phyloP scores from a whole-genome alignment of 2,888 invertebrate species.

The Terebella lapidaria region DNA sequence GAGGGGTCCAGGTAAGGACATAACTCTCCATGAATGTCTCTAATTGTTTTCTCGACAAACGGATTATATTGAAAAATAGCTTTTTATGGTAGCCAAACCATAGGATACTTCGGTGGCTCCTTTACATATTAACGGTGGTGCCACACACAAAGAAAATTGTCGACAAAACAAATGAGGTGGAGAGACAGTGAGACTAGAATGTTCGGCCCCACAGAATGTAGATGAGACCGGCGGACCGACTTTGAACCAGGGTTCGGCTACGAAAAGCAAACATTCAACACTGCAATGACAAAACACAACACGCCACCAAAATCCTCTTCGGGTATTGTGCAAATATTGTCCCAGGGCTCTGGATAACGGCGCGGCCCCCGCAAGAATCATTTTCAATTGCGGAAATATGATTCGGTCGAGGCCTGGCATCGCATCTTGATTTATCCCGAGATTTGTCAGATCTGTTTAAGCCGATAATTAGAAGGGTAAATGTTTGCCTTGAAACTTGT shows the following conservation, averaged over 20 bases:
- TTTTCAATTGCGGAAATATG: neutral
- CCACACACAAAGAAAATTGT: too few species aligned
- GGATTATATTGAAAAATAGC: too few species aligned
- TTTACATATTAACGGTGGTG: too few species aligned
- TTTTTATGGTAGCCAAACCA: too few species aligned
- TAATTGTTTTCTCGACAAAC: too few species aligned
- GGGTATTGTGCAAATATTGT: neutral
- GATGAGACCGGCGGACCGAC: neutral
- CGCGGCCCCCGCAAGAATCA: neutral
- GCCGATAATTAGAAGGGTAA: neutral
- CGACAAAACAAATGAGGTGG: too few species aligned
- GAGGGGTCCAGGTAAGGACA: slow-evolving; percentile 14
- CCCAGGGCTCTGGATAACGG: too few species aligned
- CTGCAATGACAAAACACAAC: too few species aligned
- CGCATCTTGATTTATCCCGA: neutral
- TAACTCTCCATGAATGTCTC: too few species aligned
- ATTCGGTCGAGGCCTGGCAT: neutral
- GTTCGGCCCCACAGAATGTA: neutral
- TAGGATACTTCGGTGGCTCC: too few species aligned
- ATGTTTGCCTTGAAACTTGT: neutral
- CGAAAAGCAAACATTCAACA: neutral
- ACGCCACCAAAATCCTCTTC: neutral
- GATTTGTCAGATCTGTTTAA: neutral
- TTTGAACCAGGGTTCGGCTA: neutral
- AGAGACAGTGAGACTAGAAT: too few species aligned